phyloP scores from a whole-genome alignment of 2,888 invertebrate species.

The Eulithis testata region DNA sequence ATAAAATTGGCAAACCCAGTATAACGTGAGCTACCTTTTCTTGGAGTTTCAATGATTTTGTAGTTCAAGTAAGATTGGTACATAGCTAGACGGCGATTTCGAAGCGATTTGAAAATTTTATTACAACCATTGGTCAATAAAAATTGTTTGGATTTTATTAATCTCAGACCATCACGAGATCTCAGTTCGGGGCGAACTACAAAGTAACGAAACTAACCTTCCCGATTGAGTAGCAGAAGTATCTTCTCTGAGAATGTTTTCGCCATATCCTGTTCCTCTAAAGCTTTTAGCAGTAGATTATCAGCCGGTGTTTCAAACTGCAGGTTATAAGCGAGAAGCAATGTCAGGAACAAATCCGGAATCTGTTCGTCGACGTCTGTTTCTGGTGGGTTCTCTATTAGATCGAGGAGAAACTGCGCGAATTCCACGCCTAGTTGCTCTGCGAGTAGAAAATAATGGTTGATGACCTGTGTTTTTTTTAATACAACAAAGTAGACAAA shows the following conservation, averaged over 20 bases:
- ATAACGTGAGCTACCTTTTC: no score
- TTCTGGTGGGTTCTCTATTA: slow-evolving; percentile 92
- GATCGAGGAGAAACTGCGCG: slow-evolving; percentile 90
- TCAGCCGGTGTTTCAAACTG: slow-evolving; percentile 88
- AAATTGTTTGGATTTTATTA: no score
- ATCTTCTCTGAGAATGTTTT: slow-evolving; percentile 97
- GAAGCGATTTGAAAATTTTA: no score
- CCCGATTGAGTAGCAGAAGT: slow-evolving; percentile 93
- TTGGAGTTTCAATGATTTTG: no score
- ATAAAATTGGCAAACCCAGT: no score
- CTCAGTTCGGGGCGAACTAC: no score
- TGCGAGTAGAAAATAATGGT: slow-evolving; percentile 58
- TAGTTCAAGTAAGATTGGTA: no score
- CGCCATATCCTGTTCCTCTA: slow-evolving; percentile 88
- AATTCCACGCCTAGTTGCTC: slow-evolving; percentile 94
- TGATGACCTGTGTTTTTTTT: no score
- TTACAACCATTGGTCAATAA: no score
- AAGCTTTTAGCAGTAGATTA: slow-evolving; percentile 88
- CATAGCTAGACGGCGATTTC: no score
- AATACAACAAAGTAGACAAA: no score
- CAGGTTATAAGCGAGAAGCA: slow-evolving; percentile 94
- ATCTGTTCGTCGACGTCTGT: slow-evolving; percentile 93
- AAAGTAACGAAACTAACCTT: slow-evolving; percentile 84
- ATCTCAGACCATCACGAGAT: no score
- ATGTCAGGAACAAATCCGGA: slow-evolving; percentile 92